Evolutionary conservation across 1,140 invertebrate species (phyloP), one percentile per base, ranked within the genome.

Genomic region (Solen grandis): DNA sequence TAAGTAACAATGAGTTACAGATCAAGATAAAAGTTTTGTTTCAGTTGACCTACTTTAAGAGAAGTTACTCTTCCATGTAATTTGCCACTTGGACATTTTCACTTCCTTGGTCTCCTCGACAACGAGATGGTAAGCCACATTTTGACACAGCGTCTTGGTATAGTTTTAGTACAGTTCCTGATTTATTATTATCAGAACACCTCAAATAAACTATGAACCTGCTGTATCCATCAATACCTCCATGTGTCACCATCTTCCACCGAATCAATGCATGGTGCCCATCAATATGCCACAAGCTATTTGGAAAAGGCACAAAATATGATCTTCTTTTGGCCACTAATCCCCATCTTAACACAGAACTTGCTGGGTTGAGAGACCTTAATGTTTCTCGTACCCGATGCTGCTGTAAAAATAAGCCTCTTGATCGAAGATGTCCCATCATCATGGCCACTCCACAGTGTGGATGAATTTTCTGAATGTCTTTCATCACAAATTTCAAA

Each of bases 211-310:
- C 52, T 3, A 72, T 35, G 22, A 72, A 55, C 2, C 69, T 22
- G 52, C 69, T 72, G 35, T 14, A 72, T 0, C 52, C 69, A n/a
- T 13, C 46, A 13, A 50, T 8, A 19, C 46, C 46, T 8, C 55
- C 22, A 59, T 59, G 55, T 59, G 55, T 59, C 14, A 59, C 55
- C 8, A 13, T 8, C 27, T 59, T 59, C 55, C 55, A 59, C 8
- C 55, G 55, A 59, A 59, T 59, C 55, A 59, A 59, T 25, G 55
- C 55, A 59, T 59, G 55, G 27, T 59, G 55, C 8, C 55, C 55
- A 59, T 59, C 55, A 14, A 59, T 25, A 27, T 59, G 55, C 55
- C 55, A 59, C 14, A 59, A 25, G 27, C 14, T 19, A 8, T 59
- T 59, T 59, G 14, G 55, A 10, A 14, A 14, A 14, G 55, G 55